Base-by-base conservation (phyloP, 2,113 vertebrate species). In the Strix aluco region DNA sequence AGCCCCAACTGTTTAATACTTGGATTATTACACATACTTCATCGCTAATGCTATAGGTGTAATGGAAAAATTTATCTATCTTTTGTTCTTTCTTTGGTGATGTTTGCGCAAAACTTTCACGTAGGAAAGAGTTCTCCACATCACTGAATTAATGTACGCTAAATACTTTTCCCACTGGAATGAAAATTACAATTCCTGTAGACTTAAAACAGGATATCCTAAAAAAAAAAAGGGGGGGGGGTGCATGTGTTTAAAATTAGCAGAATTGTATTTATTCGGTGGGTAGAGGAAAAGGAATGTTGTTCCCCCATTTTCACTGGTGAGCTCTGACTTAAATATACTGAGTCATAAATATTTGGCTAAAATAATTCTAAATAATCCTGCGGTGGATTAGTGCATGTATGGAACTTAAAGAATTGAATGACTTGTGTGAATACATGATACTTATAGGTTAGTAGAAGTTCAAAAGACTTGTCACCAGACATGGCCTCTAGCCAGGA, bases 291-390 rank as follows among this genome's bases (percentile, higher is more conserved):
- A 90, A 96, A 84, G 84, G 83, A 96, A 81, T 75, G 74, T 61
- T n/a, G 5, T 91, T 90, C 71, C 57, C 42, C 57, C 6, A 0
- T 91, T 90, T 85, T 77, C 84, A 79, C 70, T 81, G 57, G 18
- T 85, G 29, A 96, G 93, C 65, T 74, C 84, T 71, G 83, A 77
- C 51, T 92, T 87, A 94, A 84, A 94, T 88, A 92, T 38, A 94
- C 84, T 11, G 29, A 96, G 81, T 87, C 73, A 93, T 91, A 97
- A 92, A 95, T 94, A 94, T 93, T 94, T 96, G 79, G 70, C 93
- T 95, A 96, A 93, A 92, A 94, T 90, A 91, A 94, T 72, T 82
- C 62, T 49, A 82, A 82, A 57, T 88, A 93, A 93, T 92, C 85
- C 81, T 47, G 58, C 71, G 46, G 38, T 75, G 66, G 89, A 81